Conservation (phyloP, 2,113 vertebrate genomes). For the Speoplatyrhinus poulsoni region DNA sequence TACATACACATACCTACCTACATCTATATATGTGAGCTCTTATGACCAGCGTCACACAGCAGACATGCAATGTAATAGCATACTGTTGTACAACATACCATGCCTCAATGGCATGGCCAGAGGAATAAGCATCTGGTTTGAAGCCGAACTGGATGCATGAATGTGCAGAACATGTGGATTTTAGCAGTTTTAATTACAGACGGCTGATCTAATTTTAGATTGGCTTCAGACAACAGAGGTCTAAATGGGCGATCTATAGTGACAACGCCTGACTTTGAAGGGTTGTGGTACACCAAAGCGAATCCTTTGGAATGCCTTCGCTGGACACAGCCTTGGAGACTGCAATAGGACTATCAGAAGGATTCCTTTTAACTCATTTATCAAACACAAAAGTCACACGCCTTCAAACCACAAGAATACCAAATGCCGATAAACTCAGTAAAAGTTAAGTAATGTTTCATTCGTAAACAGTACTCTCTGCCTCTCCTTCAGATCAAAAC, state of each 20-base stretch:
- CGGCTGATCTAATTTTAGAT: slow-evolving; percentile 67
- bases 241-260: slow-evolving; percentile 43
- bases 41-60: slow-evolving; percentile 27
- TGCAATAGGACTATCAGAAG: slow-evolving; percentile 56
- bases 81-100: slow-evolving; percentile 14
- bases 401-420: slow-evolving; percentile 19
- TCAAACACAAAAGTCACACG: slow-evolving; percentile 39
- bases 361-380: slow-evolving; percentile 15
- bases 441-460: too few relatives aligned
- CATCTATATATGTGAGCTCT: too few relatives aligned
- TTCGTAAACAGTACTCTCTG: too few relatives aligned
- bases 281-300: slow-evolving; percentile 38
- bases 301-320: slow-evolving; percentile 55
- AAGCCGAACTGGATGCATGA: slow-evolving; percentile 22
- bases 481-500: too few relatives aligned
- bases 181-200: slow-evolving; percentile 71
- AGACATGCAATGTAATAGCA: background rate
- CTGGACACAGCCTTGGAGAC: slow-evolving; percentile 32
- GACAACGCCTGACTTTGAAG: slow-evolving; percentile 42
- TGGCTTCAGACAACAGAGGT: slow-evolving; percentile 60
- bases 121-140: slow-evolving; percentile 17
- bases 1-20: too few relatives aligned
- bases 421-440: too few relatives aligned
- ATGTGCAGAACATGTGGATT: slow-evolving; percentile 44
- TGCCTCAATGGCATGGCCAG: slow-evolving; percentile 12